These are phyloP conservation scores for Lepidocyrtoides sp. DNA, from an alignment of 2,888 invertebrate species.

Conservation along the genomic window DNA sequence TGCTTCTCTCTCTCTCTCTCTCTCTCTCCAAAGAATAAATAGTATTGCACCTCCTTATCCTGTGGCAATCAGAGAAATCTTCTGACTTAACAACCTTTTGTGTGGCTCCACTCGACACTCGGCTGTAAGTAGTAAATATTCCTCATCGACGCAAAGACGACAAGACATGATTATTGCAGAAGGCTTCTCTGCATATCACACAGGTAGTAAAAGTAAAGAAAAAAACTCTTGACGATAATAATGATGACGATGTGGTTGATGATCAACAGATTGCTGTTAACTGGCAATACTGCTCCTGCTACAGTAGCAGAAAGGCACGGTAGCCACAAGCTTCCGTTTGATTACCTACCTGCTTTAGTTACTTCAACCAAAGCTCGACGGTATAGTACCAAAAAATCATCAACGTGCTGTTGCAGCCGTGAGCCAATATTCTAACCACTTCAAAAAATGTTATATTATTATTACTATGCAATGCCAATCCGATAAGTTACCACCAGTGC, in stretches of 20 bases:
- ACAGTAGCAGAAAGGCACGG: constrained; percentile 73
- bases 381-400: constrained; percentile 13
- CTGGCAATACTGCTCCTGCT: constrained; percentile 60
- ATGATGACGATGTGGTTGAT: constrained; percentile 28
- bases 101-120: constrained; percentile 65
- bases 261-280: constrained; percentile 75
- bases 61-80: constrained; percentile 70
- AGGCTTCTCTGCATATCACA: constrained; percentile 37
- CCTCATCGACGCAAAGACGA: constrained; percentile 49
- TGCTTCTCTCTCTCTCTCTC: constrained; percentile 12
- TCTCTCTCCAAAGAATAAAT: constrained; percentile 70
- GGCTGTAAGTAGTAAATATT: constrained; percentile 55
- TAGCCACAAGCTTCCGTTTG: constrained; percentile 80
- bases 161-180: constrained; percentile 32
- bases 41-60: constrained; percentile 78
- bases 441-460: constrained; percentile 50
- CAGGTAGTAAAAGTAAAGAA: constrained; percentile 40
- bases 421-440: constrained; percentile 36
- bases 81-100: constrained; percentile 69
- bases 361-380: constrained; percentile 6
- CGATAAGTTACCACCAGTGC: constrained; percentile 50
- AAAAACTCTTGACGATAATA: constrained; percentile 5
- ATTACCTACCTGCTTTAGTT: constrained; percentile 73
- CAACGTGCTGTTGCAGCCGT: neutral
- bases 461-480: constrained; percentile 57